Evolutionary conservation across 2,113 vertebrate species (phyloP).

Genomic region (Daboia siamensis): DNA sequence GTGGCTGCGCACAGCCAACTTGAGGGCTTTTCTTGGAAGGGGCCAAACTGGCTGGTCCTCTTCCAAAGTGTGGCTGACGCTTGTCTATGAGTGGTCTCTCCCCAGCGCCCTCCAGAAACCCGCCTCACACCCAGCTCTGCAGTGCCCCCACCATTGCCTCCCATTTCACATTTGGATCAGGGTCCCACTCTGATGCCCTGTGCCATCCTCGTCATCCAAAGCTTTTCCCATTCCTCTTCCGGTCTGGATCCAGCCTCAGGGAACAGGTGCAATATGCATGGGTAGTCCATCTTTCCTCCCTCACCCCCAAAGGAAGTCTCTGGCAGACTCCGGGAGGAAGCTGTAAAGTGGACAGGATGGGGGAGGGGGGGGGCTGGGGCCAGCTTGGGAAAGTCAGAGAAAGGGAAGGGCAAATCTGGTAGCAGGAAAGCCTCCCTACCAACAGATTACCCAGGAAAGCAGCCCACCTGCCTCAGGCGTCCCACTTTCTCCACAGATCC

Average conservation of each 20-base stretch:
- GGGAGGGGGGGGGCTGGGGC: no score
- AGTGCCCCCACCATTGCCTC: not conserved
- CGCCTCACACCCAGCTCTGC: not conserved
- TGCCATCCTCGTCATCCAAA: not conserved
- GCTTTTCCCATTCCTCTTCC: not conserved
- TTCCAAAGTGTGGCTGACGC: not conserved
- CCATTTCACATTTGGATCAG: not conserved
- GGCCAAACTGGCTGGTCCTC: not conserved
- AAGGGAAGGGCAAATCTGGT: not conserved
- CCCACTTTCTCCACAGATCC: slow-evolving; percentile 77
- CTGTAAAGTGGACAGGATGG: not conserved
- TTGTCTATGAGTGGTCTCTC: not conserved
- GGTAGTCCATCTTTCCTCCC: not conserved
- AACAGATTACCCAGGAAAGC: not conserved
- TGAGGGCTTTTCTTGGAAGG: not conserved
- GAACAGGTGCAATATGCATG: not conserved
- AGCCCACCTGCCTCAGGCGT: not conserved
- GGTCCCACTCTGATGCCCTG: not conserved
- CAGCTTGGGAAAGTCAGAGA: not conserved
- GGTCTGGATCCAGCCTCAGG: not conserved
- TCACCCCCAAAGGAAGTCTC: not conserved
- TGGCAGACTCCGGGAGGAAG: not conserved
- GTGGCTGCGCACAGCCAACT: not conserved
- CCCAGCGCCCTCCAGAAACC: not conserved
- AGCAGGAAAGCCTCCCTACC: not conserved